A percentile compares a stretch with the other conserved stretches of the same genome.
Conservation (phyloP, 2,888 invertebrate genomes). For the Metellina segmentata region DNA sequence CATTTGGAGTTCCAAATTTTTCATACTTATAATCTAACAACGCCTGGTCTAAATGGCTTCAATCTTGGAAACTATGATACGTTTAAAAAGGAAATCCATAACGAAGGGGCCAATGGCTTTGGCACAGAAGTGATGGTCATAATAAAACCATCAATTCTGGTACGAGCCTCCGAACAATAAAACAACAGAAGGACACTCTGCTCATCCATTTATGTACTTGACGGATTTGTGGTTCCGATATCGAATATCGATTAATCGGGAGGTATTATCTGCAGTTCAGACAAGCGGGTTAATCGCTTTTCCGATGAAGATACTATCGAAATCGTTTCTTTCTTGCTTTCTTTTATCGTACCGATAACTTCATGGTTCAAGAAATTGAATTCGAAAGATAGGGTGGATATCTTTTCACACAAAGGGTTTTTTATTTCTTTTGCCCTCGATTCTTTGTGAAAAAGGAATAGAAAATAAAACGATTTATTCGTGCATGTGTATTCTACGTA, state of each 20-base stretch:
- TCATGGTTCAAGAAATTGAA: slow-evolving; percentile 47
- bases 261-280: slow-evolving; percentile 50
- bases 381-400: slow-evolving; percentile 29
- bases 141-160: background rate
- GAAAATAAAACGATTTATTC: background rate
- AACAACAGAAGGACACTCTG: background rate
- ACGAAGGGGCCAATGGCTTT: too few species aligned
- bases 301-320: slow-evolving; percentile 59
- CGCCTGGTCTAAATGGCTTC: background rate
- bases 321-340: background rate
- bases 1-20: too few species aligned
- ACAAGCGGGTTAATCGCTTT: slow-evolving; percentile 63
- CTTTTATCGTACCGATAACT: slow-evolving; percentile 8
- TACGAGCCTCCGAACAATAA: background rate
- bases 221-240: slow-evolving; percentile 61
- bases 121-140: background rate
- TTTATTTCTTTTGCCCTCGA: background rate
- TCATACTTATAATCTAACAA: too few species aligned
- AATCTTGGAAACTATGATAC: background rate
- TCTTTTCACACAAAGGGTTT: background rate
- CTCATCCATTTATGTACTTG: slow-evolving; percentile 41
- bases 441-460: background rate
- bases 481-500: too few species aligned
- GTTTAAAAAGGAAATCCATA: background rate
- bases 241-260: slow-evolving; percentile 64